A percentile compares a stretch with the other conserved stretches of the same genome.
Evolutionary conservation across 2,888 invertebrate genomes (phyloP).

Genomic region (Catocala fraxini): DNA sequence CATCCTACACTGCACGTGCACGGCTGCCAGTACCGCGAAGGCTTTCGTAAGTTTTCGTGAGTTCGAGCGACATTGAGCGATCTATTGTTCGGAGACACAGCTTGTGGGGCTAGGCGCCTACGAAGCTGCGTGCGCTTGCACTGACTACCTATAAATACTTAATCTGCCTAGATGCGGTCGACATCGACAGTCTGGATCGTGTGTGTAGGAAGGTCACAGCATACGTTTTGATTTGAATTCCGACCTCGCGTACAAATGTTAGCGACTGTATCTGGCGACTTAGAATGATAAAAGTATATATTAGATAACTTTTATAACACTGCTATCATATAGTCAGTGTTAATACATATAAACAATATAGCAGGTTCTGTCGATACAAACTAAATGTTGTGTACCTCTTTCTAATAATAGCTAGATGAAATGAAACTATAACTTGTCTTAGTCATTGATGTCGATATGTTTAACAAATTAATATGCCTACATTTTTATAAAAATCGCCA

Average conservation of each 20-base stretch:
- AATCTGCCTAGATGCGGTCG: conserved; percentile 40
- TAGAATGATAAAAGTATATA: conserved; percentile 37
- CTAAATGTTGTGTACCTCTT: too few relatives aligned
- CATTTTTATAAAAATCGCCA: too few relatives aligned
- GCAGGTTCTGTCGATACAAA: too few relatives aligned
- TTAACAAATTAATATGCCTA: too few relatives aligned
- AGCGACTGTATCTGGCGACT: conserved; percentile 40
- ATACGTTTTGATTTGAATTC: conserved; percentile 56
- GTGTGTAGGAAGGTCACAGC: conserved; percentile 70
- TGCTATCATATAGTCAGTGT: background rate
- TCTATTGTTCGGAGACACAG: conserved; percentile 70
- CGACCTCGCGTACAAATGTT: conserved; percentile 58
- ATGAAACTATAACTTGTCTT: too few relatives aligned
- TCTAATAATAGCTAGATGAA: too few relatives aligned
- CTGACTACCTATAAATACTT: conserved; percentile 21
- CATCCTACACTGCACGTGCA: conserved; percentile 53
- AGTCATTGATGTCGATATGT: too few relatives aligned
- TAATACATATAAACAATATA: too few relatives aligned
- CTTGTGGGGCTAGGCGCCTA: conserved; percentile 26
- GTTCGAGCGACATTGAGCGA: conserved; percentile 74
- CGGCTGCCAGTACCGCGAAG: conserved; percentile 52
- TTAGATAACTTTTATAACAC: conserved; percentile 12
- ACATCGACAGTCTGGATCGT: conserved; percentile 66
- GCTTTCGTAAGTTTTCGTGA: conserved; percentile 84
- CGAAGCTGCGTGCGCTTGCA: conserved; percentile 11